These are phyloP conservation scores for Cylas formicarius DNA, from an alignment of 1,140 invertebrate genomes.

Conservation along the genomic window DNA sequence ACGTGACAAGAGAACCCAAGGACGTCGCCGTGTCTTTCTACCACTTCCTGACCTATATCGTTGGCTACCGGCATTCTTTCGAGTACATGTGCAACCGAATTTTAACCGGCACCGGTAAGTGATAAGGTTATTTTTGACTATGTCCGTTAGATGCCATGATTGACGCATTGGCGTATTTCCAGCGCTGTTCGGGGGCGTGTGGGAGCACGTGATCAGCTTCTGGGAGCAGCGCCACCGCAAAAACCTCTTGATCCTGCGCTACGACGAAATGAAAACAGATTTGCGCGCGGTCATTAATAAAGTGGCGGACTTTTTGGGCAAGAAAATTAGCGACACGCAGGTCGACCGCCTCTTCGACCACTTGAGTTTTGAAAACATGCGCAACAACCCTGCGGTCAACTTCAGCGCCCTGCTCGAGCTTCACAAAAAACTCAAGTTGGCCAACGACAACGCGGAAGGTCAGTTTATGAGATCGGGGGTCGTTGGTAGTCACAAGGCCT, in stretches of 20 bases:
- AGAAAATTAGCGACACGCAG: slow-evolving; percentile 45
- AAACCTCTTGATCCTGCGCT: neutral
- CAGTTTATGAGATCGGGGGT: slow-evolving; percentile 56
- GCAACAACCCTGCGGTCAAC: slow-evolving; percentile 63
- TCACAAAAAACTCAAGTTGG: slow-evolving; percentile 43
- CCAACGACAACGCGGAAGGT: slow-evolving; percentile 44
- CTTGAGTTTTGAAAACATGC: slow-evolving; percentile 59
- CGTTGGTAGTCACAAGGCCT: slow-evolving; percentile 57
- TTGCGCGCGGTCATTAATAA: slow-evolving; percentile 50
- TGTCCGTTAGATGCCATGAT: slow-evolving; percentile 43
- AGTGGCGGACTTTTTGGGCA: slow-evolving; percentile 53
- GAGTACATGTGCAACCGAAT: no score
- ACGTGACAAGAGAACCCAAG: slow-evolving; percentile 70
- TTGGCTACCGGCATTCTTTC: slow-evolving; percentile 52
- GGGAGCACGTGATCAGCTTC: slow-evolving; percentile 1
- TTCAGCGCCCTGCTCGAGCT: slow-evolving; percentile 45
- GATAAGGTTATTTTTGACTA: no score
- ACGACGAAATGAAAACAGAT: slow-evolving; percentile 43
- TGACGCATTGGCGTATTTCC: neutral
- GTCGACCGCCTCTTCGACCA: slow-evolving; percentile 48
- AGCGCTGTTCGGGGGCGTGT: neutral
- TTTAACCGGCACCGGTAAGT: no score
- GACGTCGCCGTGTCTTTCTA: slow-evolving; percentile 70
- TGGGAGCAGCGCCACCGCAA: neutral
- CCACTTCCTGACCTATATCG: slow-evolving; percentile 55